Evolutionary conservation across 1,140 invertebrate species (phyloP), one percentile per base, ranked within the genome.

Genomic region (Megalopta genalis): DNA sequence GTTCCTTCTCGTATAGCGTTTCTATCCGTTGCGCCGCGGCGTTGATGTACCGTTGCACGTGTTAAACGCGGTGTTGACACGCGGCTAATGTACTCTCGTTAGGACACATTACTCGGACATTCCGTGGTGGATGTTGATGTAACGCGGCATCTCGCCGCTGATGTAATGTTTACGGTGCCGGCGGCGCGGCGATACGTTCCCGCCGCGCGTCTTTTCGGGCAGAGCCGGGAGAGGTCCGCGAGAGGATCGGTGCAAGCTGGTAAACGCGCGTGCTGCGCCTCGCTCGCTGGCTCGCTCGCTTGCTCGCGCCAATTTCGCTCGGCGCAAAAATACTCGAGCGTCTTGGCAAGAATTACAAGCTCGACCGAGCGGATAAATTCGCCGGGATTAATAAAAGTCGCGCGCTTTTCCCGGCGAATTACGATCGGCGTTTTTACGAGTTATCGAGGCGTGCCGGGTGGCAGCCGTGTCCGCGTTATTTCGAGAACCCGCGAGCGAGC

Each of bases 391-490:
- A 77, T 77, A 77, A 77, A 77, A 71, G 76, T 77, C 76, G 68
- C 46, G 4, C 16, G 49, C 39, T 46, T 59, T 65, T 37, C 62
- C 70, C 37, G 21, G 8, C 37, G 63, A 79, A 65, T 79, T 74
- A 74, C 77, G 77, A 79, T 79, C 63, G 71, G 32, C 77, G 37
- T 60, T 74, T 79, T 77, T 77, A 77, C 60, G 76, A 77, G 76
- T 64, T 64, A 77, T 77, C 76, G 76, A n/a, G 54, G 54, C 54
- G 54, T 9, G 54, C 21, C n/a, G n/a, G 54, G 54, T n/a, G 54
- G 54, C 54, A n/a, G 54, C n/a, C 59, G 25, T 46, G 27, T 54
- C 52, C 37, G 67, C 68, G 76, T 77, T 77, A 77, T 77, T 77
- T 77, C 76, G 76, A 72, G 68, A 77, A 54, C 49, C 7, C 32